A percentile compares a stretch with the other conserved stretches of the same genome.
Conservation (phyloP, 2,888 invertebrate genomes). For the Pheosia gnoma region DNA sequence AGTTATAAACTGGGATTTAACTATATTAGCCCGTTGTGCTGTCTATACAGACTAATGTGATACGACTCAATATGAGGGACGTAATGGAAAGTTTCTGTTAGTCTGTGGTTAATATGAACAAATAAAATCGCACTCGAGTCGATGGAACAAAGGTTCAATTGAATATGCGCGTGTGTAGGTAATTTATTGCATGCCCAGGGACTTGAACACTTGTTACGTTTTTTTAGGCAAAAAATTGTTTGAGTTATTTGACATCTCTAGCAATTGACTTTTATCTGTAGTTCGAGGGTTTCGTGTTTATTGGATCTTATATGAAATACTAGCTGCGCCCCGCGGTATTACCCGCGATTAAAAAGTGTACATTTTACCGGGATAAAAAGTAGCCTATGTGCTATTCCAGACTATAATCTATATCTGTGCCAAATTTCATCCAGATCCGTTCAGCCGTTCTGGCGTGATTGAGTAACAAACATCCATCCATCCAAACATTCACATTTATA, state of each 20-base stretch:
- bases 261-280: neutral
- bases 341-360: too few species aligned
- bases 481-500: too few species aligned
- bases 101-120: neutral
- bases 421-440: too few species aligned
- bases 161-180: neutral
- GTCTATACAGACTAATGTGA: neutral
- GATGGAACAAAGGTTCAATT: neutral
- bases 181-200: neutral
- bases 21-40: neutral
- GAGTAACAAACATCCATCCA: too few species aligned
- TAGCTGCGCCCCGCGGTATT: too few species aligned
- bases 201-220: conserved; percentile 1
- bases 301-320: too few species aligned
- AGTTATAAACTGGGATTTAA: neutral
- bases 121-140: neutral
- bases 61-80: neutral
- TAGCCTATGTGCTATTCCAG: too few species aligned
- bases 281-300: neutral
- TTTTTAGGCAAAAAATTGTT: neutral
- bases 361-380: too few species aligned
- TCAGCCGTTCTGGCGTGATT: too few species aligned
- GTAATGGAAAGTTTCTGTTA: too few species aligned
- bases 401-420: too few species aligned
- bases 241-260: neutral